These are phyloP conservation scores for Formica exsecta DNA, from an alignment of 1,140 invertebrate species.

Conservation along the genomic window DNA sequence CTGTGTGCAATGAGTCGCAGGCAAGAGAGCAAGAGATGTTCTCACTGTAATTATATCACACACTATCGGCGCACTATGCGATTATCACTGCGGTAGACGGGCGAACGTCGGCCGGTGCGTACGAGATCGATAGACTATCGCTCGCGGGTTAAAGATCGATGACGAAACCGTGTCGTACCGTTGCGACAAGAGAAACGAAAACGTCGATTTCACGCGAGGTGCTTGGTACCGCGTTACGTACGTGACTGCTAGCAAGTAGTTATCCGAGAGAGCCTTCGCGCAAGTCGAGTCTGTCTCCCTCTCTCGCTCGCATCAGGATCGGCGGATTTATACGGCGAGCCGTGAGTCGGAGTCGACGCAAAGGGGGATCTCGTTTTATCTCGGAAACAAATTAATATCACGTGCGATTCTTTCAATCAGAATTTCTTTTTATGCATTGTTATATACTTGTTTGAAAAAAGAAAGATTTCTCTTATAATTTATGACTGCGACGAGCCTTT, in stretches of 20 bases:
- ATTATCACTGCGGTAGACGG: background rate
- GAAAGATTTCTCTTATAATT: background rate
- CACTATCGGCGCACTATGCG: conserved; percentile 1
- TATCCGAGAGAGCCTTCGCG: conserved; percentile 52
- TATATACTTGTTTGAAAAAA: background rate
- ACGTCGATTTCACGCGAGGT: conserved; percentile 49
- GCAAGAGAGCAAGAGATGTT: background rate
- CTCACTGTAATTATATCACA: conserved; percentile 11
- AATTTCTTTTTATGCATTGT: background rate
- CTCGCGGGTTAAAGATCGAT: background rate
- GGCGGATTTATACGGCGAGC: background rate
- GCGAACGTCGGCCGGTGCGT: background rate
- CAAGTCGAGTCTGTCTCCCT: conserved; percentile 46
- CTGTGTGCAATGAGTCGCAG: background rate
- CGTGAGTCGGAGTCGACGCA: background rate
- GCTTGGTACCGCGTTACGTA: conserved; percentile 62
- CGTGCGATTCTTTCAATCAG: background rate
- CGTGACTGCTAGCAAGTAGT: conserved; percentile 71
- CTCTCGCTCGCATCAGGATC: conserved; percentile 34
- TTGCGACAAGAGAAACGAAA: conserved; percentile 55
- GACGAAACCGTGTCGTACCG: conserved; percentile 64
- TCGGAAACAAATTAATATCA: background rate
- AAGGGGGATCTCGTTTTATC: background rate
- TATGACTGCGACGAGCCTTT: background rate
- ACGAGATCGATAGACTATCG: background rate